These are phyloP conservation scores for Mormyrus proboscirostris DNA, from an alignment of 2,797 vertebrate species.

Conservation along the genomic window DNA sequence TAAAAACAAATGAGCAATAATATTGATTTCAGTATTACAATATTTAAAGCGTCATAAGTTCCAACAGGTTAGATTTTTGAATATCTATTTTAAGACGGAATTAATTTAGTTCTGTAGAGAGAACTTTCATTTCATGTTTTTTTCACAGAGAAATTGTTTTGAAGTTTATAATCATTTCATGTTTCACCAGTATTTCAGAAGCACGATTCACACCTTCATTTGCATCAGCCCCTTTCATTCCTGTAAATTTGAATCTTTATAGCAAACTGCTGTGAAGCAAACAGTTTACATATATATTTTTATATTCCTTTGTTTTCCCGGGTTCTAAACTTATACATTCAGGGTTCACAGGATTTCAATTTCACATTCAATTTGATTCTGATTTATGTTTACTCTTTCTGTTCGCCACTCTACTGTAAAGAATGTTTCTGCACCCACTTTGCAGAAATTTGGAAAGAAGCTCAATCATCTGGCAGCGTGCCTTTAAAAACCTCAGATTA, in stretches of 20 bases:
- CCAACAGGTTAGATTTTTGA: not conserved
- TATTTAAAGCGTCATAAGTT: not conserved
- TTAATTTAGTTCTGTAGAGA: not conserved
- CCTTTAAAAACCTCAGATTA: not conserved
- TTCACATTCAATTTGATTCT: constrained; percentile 23
- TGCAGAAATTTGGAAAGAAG: constrained; percentile 9
- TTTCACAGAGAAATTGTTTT: not conserved
- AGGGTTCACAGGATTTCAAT: constrained; percentile 12
- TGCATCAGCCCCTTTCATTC: constrained; percentile 11
- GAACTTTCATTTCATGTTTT: not conserved
- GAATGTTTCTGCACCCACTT: not conserved
- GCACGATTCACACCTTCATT: not conserved
- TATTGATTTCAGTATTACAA: not conserved
- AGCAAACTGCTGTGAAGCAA: constrained; percentile 23
- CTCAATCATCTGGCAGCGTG: constrained; percentile 1
- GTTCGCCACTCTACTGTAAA: not conserved
- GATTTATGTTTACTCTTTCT: constrained; percentile 12
- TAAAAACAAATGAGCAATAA: not conserved
- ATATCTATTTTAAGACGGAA: not conserved
- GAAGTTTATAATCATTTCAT: not conserved
- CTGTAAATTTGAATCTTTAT: constrained; percentile 22
- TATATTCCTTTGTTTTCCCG: constrained; percentile 6
- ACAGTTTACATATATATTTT: not conserved
- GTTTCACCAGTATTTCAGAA: constrained; percentile 11
- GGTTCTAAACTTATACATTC: constrained; percentile 16